These are phyloP conservation scores for Montipora foliosa DNA, from an alignment of 64 coral and sea anemone species.

Conservation along the genomic window DNA sequence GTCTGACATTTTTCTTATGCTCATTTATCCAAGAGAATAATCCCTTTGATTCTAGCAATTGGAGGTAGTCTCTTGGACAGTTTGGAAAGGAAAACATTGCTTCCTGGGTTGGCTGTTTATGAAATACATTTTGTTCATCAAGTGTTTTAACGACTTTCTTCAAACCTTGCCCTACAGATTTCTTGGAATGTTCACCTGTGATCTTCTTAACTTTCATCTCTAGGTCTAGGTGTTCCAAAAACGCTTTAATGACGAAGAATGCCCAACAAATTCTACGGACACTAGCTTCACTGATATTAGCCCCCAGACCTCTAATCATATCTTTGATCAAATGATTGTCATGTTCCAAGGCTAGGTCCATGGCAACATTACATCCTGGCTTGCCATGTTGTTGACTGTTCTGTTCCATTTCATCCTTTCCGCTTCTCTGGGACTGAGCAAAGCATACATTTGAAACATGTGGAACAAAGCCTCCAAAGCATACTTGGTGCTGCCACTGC, in stretches of 20 bases:
- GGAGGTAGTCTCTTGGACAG: too few species aligned
- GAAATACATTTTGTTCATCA: conserved; percentile 22
- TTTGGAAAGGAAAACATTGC: too few species aligned
- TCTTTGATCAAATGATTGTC: conserved; percentile 41
- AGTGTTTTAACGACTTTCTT: conserved; percentile 42
- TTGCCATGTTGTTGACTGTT: conserved; percentile 35
- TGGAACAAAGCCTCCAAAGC: conserved; percentile 60
- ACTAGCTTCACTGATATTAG: conserved; percentile 50
- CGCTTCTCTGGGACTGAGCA: conserved; percentile 45
- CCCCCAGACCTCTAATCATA: conserved; percentile 61
- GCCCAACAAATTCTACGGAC: conserved; percentile 31
- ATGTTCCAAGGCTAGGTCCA: conserved; percentile 54
- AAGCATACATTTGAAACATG: conserved; percentile 49
- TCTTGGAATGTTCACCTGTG: conserved; percentile 42
- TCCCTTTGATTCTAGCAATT: too few species aligned
- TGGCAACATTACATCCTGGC: conserved; percentile 34
- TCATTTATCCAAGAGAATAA: too few species aligned
- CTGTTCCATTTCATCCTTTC: conserved; percentile 56
- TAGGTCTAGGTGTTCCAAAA: not conserved
- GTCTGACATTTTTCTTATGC: too few species aligned
- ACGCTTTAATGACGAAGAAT: conserved; percentile 16
- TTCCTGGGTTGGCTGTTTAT: not conserved
- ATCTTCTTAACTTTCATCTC: conserved; percentile 27
- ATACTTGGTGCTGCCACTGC: conserved; percentile 79
- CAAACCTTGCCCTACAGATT: conserved; percentile 11